Percentiles rank a stretch among this genome's conserved stretches.
These are phyloP conservation scores for Picathartes gymnocephalus DNA, from an alignment of 2,113 vertebrate species.

Conservation along the genomic window DNA sequence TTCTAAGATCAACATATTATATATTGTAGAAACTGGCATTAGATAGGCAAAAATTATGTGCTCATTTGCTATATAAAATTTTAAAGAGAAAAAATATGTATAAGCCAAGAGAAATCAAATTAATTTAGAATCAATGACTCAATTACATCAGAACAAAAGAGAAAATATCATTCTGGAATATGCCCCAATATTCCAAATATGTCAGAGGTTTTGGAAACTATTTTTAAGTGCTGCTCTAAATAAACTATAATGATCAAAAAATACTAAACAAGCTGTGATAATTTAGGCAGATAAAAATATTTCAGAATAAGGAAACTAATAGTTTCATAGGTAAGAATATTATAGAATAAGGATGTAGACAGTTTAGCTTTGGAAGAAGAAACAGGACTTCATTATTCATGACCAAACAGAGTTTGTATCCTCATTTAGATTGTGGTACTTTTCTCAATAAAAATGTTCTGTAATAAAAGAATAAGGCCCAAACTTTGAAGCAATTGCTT, in stretches of 20 bases:
- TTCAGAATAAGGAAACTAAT: not conserved
- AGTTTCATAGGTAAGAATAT: not conserved
- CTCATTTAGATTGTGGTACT: not conserved
- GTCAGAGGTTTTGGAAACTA: not conserved
- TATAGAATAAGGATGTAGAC: not conserved
- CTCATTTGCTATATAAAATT: not conserved
- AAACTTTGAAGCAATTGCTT: not conserved
- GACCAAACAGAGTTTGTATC: not conserved
- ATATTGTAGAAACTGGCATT: not conserved
- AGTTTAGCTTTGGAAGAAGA: not conserved
- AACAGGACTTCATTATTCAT: not conserved
- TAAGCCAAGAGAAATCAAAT: not conserved
- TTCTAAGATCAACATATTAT: not conserved
- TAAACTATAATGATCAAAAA: not conserved
- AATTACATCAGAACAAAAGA: not conserved
- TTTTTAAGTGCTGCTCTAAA: not conserved
- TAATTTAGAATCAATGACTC: not conserved
- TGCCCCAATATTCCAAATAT: not conserved
- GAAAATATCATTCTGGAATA: not conserved
- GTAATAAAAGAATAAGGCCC: not conserved
- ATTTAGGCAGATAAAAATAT: not conserved
- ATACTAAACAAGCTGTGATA: not conserved
- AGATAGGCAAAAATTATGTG: not conserved
- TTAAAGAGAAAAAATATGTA: not conserved
- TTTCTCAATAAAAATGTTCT: not conserved